These are phyloP conservation scores for Trissoscelio sp. DNA, from an alignment of 2,888 invertebrate species.

Conservation along the genomic window DNA sequence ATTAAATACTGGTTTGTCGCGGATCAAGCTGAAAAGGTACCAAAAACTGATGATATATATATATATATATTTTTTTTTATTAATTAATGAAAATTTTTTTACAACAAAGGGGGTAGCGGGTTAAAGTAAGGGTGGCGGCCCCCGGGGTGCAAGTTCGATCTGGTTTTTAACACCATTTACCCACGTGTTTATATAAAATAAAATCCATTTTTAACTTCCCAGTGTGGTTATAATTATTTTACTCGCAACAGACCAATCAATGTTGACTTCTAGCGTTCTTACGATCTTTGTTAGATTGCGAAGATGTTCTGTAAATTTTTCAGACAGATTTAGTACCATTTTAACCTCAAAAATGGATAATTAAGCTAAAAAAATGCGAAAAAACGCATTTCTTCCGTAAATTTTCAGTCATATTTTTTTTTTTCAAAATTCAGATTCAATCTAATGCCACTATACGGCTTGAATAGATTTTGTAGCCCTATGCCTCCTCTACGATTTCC, in stretches of 20 bases:
- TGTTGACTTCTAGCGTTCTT: conserved; percentile 20
- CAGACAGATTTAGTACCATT: conserved; percentile 6
- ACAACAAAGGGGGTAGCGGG: conserved; percentile 5
- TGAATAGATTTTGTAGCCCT: conserved; percentile 23
- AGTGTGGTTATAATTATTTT: conserved; percentile 6
- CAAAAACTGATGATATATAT: too few relatives aligned
- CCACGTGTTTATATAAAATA: conserved; percentile 1
- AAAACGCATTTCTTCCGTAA: conserved; percentile 2
- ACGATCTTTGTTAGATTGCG: conserved; percentile 11
- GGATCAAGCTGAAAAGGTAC: too few relatives aligned
- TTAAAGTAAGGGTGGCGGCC: conserved; percentile 6
- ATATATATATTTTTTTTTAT: too few relatives aligned
- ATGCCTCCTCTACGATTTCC: conserved; percentile 12
- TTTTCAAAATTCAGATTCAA: too few relatives aligned
- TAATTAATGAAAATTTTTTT: too few relatives aligned
- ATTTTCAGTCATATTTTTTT: conserved; percentile 4
- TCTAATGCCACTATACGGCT: conserved; percentile 9
- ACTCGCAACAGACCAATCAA: conserved; percentile 13
- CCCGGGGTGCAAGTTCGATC: conserved; percentile 6
- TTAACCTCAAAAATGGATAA: conserved; percentile 11
- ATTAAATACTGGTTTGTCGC: too few relatives aligned
- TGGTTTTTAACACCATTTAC: conserved; percentile 10
- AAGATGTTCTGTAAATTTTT: conserved; percentile 21
- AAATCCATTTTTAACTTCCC: conserved; percentile 11
- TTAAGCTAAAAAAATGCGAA: conserved; percentile 11